phyloP scores from a whole-genome alignment of 2,888 invertebrate species.

The Patella depressa region DNA sequence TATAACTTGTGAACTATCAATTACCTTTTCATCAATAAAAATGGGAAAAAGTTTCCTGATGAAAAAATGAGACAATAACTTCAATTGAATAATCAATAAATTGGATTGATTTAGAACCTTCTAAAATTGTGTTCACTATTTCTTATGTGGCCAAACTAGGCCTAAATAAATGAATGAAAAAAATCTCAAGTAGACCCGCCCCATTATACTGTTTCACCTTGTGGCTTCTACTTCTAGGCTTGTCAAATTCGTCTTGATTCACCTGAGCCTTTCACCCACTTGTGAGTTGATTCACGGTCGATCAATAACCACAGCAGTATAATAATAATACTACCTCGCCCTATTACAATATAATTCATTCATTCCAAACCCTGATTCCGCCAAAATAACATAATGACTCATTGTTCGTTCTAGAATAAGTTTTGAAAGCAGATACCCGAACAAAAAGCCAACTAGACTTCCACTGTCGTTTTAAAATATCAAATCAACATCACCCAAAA shows the following conservation, averaged over 20 bases:
- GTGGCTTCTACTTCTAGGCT: neutral
- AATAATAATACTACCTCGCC: neutral
- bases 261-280: neutral
- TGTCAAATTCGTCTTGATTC: neutral
- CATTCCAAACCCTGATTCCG: constrained; percentile 1
- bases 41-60: too few relatives aligned
- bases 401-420: constrained; percentile 8
- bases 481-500: too few relatives aligned
- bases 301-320: neutral
- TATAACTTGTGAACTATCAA: neutral
- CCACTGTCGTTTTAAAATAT: too few relatives aligned
- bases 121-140: too few relatives aligned
- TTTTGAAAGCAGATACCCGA: neutral
- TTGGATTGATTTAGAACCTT: too few relatives aligned
- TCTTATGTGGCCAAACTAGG: too few relatives aligned
- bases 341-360: neutral
- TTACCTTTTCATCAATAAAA: too few relatives aligned
- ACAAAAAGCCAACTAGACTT: neutral
- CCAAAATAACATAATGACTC: constrained; percentile 8
- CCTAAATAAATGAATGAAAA: too few relatives aligned
- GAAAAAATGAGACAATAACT: too few relatives aligned
- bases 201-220: too few relatives aligned
- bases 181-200: too few relatives aligned
- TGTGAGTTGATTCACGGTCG: neutral
- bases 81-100: too few relatives aligned